Conservation (phyloP, 2,113 vertebrate genomes). For the Catharus minimus region DNA sequence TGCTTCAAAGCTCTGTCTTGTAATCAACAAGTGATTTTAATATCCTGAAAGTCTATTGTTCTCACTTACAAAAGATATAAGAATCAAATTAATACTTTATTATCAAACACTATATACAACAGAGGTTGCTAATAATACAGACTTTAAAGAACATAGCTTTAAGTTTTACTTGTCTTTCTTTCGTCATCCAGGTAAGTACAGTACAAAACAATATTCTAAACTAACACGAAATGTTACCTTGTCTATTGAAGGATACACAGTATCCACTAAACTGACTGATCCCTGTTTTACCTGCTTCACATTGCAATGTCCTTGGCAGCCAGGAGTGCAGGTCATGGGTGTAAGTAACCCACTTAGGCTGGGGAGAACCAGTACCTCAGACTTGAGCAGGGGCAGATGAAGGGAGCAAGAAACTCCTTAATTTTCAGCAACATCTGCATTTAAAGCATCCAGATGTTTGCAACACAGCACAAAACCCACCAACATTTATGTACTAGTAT, state of each 20-base stretch:
- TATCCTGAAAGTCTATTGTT: slow-evolving; percentile 91
- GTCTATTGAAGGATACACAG: slow-evolving; percentile 98
- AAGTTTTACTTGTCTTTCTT: slow-evolving; percentile 85
- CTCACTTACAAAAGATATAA: slow-evolving; percentile 97
- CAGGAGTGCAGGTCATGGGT: slow-evolving; percentile 70
- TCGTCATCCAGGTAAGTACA: slow-evolving; percentile 95
- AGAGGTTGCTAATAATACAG: slow-evolving; percentile 90
- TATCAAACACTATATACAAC: slow-evolving; percentile 99
- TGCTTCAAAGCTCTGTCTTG: slow-evolving; percentile 80
- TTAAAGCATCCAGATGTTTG: slow-evolving; percentile 50
- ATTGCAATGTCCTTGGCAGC: slow-evolving; percentile 81
- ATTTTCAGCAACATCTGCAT: slow-evolving; percentile 36
- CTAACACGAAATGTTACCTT: slow-evolving; percentile 94
- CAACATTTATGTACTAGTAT: slow-evolving; percentile 10
- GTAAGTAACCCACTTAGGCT: slow-evolving; percentile 20
- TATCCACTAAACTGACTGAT: slow-evolving; percentile 96
- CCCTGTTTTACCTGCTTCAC: slow-evolving; percentile 91
- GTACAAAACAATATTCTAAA: slow-evolving; percentile 94
- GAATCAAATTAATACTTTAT: slow-evolving; percentile 99
- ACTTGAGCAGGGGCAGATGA: neutral
- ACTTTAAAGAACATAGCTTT: slow-evolving; percentile 82
- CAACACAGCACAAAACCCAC: slow-evolving; percentile 17
- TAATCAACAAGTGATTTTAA: slow-evolving; percentile 80
- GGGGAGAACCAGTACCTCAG: slow-evolving; percentile 28
- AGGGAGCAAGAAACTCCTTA: slow-evolving; percentile 35